These are phyloP conservation scores for Geodia barretti DNA, from an alignment of 37 sponge, comb jelly and placozoan species.

Conservation along the genomic window DNA sequence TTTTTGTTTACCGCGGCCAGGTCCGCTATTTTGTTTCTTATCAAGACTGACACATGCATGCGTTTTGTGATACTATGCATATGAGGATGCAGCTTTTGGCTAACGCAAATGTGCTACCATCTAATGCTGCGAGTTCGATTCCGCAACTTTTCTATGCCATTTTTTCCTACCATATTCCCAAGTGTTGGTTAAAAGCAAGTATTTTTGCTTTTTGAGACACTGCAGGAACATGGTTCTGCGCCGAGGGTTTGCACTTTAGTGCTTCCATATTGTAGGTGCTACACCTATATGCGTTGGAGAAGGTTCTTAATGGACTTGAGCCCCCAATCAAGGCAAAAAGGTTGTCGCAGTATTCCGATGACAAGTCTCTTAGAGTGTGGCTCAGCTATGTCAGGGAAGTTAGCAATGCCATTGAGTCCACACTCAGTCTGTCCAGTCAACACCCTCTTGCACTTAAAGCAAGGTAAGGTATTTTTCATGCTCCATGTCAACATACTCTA, in stretches of 20 bases:
- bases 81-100: too few relatives aligned
- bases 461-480: conserved; percentile 6
- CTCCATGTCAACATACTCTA: not conserved
- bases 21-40: too few relatives aligned
- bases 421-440: conserved; percentile 13
- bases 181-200: too few relatives aligned
- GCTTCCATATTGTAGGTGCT: conserved; percentile 19
- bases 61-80: too few relatives aligned
- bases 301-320: conserved; percentile 5
- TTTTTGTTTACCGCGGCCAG: too few relatives aligned
- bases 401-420: conserved; percentile 51
- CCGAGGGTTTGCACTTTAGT: not conserved
- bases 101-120: too few relatives aligned
- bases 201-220: too few relatives aligned
- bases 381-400: conserved; percentile 15
- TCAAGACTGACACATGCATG: too few relatives aligned
- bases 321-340: conserved; percentile 2
- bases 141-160: too few relatives aligned
- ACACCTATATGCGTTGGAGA: conserved; percentile 43
- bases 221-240: too few relatives aligned
- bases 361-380: conserved; percentile 21
- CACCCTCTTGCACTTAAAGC: not conserved
- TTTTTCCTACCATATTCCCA: too few relatives aligned
- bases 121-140: too few relatives aligned
- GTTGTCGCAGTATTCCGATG: not conserved